phyloP scores from a whole-genome alignment of 35 echinoderm and acorn worm genomes.

The Ophioderma brevispina region DNA sequence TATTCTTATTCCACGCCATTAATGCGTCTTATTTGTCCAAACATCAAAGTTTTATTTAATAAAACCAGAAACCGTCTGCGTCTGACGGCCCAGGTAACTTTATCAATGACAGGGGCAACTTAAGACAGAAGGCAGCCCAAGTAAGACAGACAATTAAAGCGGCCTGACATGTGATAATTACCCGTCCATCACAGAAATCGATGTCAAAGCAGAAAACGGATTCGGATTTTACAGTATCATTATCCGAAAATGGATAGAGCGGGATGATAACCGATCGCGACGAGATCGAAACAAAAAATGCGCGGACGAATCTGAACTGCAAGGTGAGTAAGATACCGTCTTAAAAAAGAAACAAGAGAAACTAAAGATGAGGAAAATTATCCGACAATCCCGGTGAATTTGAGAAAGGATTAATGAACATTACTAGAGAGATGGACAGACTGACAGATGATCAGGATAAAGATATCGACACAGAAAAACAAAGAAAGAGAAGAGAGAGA shows the following conservation, averaged over 20 bases:
- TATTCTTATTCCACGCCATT: neutral
- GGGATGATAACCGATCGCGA: neutral
- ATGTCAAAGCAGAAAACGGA: neutral
- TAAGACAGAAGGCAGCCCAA: neutral
- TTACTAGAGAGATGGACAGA: neutral
- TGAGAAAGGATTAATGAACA: slow-evolving; percentile 14
- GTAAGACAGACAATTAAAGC: neutral
- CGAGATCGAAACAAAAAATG: neutral
- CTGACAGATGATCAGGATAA: slow-evolving; percentile 9
- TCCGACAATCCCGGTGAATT: neutral
- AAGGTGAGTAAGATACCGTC: neutral
- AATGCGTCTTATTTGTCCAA: slow-evolving; percentile 5
- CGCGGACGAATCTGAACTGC: neutral
- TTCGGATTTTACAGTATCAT: slow-evolving; percentile 3
- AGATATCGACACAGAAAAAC: neutral
- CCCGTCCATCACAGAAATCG: slow-evolving; percentile 4
- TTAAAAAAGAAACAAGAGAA: neutral
- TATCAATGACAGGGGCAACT: slow-evolving; percentile 4
- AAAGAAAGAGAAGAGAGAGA: neutral
- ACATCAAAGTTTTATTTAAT: slow-evolving; percentile 7
- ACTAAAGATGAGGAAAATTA: neutral
- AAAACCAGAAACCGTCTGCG: neutral
- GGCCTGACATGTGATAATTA: slow-evolving; percentile 6
- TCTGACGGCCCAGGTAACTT: neutral
- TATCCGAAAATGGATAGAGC: neutral